These are phyloP conservation scores for Achlya flavicornis DNA, from an alignment of 2,888 invertebrate species.

Conservation along the genomic window DNA sequence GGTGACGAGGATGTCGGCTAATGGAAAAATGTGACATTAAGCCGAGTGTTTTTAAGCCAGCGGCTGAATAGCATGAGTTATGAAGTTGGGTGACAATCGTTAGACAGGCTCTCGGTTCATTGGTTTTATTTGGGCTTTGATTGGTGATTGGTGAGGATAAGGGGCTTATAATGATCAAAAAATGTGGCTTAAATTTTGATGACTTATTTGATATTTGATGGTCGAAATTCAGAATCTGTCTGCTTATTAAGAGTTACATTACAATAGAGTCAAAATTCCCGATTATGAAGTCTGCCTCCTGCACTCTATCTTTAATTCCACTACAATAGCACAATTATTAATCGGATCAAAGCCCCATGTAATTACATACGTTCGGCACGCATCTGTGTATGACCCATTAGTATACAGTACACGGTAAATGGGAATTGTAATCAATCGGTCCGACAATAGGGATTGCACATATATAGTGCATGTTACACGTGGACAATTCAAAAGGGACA, in stretches of 20 bases:
- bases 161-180: not conserved
- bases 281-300: not conserved
- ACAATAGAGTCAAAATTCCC: no score
- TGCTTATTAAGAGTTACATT: no score
- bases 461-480: constrained; percentile 29
- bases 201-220: not conserved
- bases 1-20: constrained; percentile 59
- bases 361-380: constrained; percentile 50
- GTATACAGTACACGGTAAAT: constrained; percentile 45
- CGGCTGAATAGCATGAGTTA: constrained; percentile 64
- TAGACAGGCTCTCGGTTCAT: constrained; percentile 55
- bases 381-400: constrained; percentile 42
- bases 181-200: not conserved
- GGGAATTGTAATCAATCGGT: constrained; percentile 70
- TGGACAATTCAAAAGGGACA: constrained; percentile 38
- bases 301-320: not conserved
- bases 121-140: constrained; percentile 44
- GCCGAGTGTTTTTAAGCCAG: constrained; percentile 61
- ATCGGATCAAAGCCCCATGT: constrained; percentile 59
- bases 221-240: no score
- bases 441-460: constrained; percentile 54
- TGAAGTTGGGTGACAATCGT: constrained; percentile 56
- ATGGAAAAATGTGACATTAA: constrained; percentile 76
- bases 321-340: constrained; percentile 38
- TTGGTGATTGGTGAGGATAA: constrained; percentile 26